These are phyloP conservation scores for Xylocopa sonorina DNA, from an alignment of 1,140 invertebrate genomes.

Conservation along the genomic window DNA sequence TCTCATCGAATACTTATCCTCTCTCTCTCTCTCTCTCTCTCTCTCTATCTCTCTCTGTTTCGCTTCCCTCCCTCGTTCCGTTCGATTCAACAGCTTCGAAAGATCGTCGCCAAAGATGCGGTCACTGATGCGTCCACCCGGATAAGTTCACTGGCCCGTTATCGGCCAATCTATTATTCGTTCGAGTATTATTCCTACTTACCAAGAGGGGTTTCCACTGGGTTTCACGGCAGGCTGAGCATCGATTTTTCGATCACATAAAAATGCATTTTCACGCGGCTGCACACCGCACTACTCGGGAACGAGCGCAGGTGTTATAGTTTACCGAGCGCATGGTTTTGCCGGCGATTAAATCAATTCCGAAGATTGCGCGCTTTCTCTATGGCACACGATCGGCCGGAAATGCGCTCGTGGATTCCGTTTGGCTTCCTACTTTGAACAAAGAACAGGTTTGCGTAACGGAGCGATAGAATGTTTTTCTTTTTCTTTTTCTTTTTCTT, in stretches of 20 bases:
- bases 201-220: constrained; percentile 36
- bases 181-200: constrained; percentile 41
- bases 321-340: constrained; percentile 25
- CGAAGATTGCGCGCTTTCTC: constrained; percentile 53
- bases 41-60: no score
- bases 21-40: no score
- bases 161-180: constrained; percentile 28
- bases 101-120: constrained; percentile 5
- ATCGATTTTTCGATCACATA: constrained; percentile 53
- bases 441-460: not conserved
- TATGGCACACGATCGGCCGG: constrained; percentile 51
- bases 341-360: constrained; percentile 65
- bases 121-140: constrained; percentile 1
- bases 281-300: constrained; percentile 25
- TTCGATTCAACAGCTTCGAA: not conserved
- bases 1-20: no score
- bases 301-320: constrained; percentile 16
- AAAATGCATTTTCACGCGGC: constrained; percentile 33
- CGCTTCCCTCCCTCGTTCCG: no score
- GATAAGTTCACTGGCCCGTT: constrained; percentile 39
- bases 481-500: no score
- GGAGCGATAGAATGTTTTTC: not conserved
- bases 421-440: constrained; percentile 25
- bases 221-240: constrained; percentile 36
- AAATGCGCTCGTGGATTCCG: constrained; percentile 32